Percentiles rank a stretch among this genome's conserved stretches.
phyloP scores from a whole-genome alignment of 2,888 invertebrate species.

The Xylota sylvarum region DNA sequence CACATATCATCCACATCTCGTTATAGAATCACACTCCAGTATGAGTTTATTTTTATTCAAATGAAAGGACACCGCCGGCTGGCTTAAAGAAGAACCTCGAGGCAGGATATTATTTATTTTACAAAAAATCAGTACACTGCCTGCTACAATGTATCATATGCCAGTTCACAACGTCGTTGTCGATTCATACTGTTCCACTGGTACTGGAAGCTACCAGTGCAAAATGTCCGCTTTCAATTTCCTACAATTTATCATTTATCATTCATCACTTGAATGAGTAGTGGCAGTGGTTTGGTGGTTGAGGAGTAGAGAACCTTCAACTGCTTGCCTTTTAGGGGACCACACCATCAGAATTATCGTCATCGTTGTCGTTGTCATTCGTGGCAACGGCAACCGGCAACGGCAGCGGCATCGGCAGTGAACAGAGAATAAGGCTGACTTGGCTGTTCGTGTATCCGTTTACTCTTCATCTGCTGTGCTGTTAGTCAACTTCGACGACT shows the following conservation, averaged over 20 bases:
- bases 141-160: conserved; percentile 39
- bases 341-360: conserved; percentile 25
- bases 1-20: conserved; percentile 37
- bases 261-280: conserved; percentile 67
- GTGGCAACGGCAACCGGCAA: conserved; percentile 3
- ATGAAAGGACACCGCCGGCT: conserved; percentile 13
- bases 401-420: conserved; percentile 3
- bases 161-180: conserved; percentile 29
- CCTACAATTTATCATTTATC: conserved; percentile 74
- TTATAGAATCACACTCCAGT: conserved; percentile 10
- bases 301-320: conserved; percentile 20
- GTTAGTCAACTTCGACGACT: conserved; percentile 31
- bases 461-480: neutral
- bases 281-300: conserved; percentile 28
- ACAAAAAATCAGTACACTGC: conserved; percentile 13
- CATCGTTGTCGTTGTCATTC: conserved; percentile 28
- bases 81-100: conserved; percentile 15
- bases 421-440: conserved; percentile 24
- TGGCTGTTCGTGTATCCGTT: conserved; percentile 24
- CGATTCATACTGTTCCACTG: conserved; percentile 26
- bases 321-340: conserved; percentile 22
- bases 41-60: conserved; percentile 19
- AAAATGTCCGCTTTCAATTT: conserved; percentile 65
- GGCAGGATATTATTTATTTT: conserved; percentile 4
- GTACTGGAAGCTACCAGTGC: conserved; percentile 6